These are phyloP conservation scores for Nematolebias whitei DNA, from an alignment of 2,113 vertebrate genomes.

Conservation along the genomic window DNA sequence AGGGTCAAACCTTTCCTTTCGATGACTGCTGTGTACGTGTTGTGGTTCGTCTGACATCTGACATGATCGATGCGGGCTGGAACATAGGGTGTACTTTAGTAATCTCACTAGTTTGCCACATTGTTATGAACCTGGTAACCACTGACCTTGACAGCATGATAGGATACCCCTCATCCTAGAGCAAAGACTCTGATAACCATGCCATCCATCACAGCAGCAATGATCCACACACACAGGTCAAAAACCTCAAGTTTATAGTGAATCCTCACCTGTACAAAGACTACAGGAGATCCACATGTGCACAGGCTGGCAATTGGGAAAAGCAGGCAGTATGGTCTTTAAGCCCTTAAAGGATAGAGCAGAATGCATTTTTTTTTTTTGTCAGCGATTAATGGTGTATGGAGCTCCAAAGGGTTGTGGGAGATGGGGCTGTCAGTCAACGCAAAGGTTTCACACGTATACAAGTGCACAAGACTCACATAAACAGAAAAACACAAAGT, in stretches of 20 bases:
- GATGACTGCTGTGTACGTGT: not conserved
- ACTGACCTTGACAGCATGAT: slow-evolving; percentile 72
- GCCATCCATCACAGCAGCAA: slow-evolving; percentile 67
- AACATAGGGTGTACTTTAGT: slow-evolving; percentile 49
- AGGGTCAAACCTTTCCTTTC: slow-evolving; percentile 1
- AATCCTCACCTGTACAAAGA: slow-evolving; percentile 38
- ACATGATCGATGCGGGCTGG: slow-evolving; percentile 49
- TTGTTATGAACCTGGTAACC: slow-evolving; percentile 60
- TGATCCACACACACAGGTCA: slow-evolving; percentile 60
- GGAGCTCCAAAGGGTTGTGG: slow-evolving; percentile 51
- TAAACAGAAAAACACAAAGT: slow-evolving; percentile 16
- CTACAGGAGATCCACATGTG: not conserved
- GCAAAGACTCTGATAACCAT: slow-evolving; percentile 63
- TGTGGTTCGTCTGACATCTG: slow-evolving; percentile 28
- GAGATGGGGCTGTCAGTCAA: slow-evolving; percentile 60
- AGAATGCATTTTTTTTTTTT: slow-evolving; percentile 66
- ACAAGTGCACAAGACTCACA: not conserved
- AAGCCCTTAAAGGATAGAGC: slow-evolving; percentile 50
- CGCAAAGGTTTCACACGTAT: slow-evolving; percentile 6
- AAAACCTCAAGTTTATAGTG: slow-evolving; percentile 49
- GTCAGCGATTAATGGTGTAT: slow-evolving; percentile 68
- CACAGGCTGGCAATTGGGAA: slow-evolving; percentile 3
- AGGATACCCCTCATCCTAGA: slow-evolving; percentile 61
- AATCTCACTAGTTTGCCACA: slow-evolving; percentile 51
- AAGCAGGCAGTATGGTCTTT: slow-evolving; percentile 26